A percentile compares a stretch with the other conserved stretches of the same genome.
phyloP scores from a whole-genome alignment of 2,113 vertebrate genomes.

The Scomber colias region DNA sequence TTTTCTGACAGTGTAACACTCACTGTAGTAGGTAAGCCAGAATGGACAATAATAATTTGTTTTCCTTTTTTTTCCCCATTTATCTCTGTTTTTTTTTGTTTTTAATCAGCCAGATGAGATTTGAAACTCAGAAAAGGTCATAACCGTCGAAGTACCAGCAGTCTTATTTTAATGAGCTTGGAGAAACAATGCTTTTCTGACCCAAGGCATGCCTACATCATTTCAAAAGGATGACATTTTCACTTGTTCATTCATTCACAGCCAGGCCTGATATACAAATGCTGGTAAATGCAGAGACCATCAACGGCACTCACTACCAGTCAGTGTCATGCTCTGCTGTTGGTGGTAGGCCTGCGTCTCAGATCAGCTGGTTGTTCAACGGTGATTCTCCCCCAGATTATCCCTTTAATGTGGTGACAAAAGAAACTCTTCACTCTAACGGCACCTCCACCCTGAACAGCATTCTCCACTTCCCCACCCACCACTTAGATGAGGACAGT shows the following conservation, averaged over 20 bases:
- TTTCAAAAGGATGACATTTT: neutral
- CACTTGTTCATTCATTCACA: conserved; percentile 37
- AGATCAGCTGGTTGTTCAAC: conserved; percentile 74
- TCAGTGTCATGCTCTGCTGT: conserved; percentile 74
- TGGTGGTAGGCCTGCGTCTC: conserved; percentile 66
- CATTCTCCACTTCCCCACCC: conserved; percentile 77
- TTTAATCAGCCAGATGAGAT: neutral
- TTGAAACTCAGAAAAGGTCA: neutral
- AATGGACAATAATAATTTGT: neutral
- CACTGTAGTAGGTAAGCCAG: conserved; percentile 76
- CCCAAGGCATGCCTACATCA: neutral
- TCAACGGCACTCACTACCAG: conserved; percentile 75
- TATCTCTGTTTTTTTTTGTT: no score
- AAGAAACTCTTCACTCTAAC: conserved; percentile 45
- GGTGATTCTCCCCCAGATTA: conserved; percentile 29
- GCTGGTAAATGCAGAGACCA: conserved; percentile 50
- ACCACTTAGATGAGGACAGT: conserved; percentile 72
- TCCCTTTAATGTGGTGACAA: conserved; percentile 50
- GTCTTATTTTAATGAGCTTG: neutral
- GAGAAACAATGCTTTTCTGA: neutral
- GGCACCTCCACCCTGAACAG: conserved; percentile 73
- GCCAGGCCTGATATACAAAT: conserved; percentile 71
- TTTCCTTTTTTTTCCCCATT: neutral
- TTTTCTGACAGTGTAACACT: conserved; percentile 35
- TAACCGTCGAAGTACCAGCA: neutral